Evolutionary conservation across 2,113 vertebrate genomes (phyloP), one percentile per base, ranked within the genome.

Genomic region (Oreochromis spilurus): DNA sequence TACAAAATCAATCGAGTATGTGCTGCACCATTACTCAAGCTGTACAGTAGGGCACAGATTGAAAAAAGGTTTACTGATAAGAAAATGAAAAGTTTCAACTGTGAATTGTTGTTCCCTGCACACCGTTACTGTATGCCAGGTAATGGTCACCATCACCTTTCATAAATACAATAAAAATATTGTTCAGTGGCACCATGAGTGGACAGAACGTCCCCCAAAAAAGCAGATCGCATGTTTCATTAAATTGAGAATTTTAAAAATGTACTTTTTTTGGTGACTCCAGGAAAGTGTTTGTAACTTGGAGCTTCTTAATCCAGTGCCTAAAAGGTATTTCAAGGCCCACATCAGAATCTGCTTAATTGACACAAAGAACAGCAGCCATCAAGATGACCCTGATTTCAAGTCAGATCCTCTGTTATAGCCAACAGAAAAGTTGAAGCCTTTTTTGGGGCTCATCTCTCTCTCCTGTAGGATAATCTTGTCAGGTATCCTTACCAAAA

Each of bases 221-320:
- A 84, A 80, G 60, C 31, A 75, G 34, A 92, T 91, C 75, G 92
- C 95, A 95, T 95, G 95, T 94, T 86, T 91, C 75, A 75, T 75
- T 78, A 72, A 86, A 88, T 21, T 67, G 62, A 84, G 78, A 79
- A 75, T 31, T 55, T 58, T 87, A 78, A 12, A 88, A 91, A 84
- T 75, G 29, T 62, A 78, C 45, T 88, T 48, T 17, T 24, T 50
- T 62, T n/a, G 80, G 77, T 45, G 13, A 84, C 31, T 77, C n/a
- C 10, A 88, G n/a, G 17, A 86, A 82, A 67, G 45, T 43, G 58
- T 86, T 79, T 58, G 57, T 80, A 81, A 84, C 55, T 48, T 65
- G 45, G 86, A 78, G 75, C 82, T 5, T 87, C 40, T 79, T 77
- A 83, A 79, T 72, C 24, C 53, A 85, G 80, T 84, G 72, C 43